phyloP scores from a whole-genome alignment of 2,797 vertebrate genomes.

The Tapera naevia region DNA sequence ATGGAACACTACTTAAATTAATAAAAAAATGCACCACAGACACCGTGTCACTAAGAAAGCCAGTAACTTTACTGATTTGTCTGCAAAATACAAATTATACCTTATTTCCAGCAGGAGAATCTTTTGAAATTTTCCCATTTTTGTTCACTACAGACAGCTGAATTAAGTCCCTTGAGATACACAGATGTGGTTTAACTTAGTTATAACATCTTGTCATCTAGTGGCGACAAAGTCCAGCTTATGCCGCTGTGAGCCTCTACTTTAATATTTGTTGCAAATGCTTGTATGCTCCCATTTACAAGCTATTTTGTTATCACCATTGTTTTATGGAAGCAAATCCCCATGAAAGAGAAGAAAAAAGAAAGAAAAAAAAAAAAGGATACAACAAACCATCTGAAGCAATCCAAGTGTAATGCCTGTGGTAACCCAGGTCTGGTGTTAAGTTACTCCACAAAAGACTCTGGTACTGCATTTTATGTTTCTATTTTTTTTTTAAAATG shows the following conservation, averaged over 20 bases:
- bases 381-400: slow-evolving; percentile 89
- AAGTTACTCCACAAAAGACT: slow-evolving; percentile 67
- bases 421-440: slow-evolving; percentile 68
- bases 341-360: slow-evolving; percentile 74
- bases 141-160: slow-evolving; percentile 97
- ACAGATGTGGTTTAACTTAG: slow-evolving; percentile 95
- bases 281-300: slow-evolving; percentile 88
- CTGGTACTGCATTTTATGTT: slow-evolving; percentile 55
- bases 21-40: slow-evolving; percentile 82
- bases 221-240: slow-evolving; percentile 99
- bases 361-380: slow-evolving; percentile 75
- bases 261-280: slow-evolving; percentile 86
- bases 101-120: slow-evolving; percentile 95
- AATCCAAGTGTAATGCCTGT: slow-evolving; percentile 85
- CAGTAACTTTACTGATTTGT: slow-evolving; percentile 99
- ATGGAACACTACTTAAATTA: slow-evolving; percentile 33
- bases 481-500: neutral
- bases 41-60: slow-evolving; percentile 96
- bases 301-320: slow-evolving; percentile 89
- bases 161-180: slow-evolving; percentile 98
- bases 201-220: slow-evolving; percentile 95
- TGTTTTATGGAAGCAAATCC: slow-evolving; percentile 81
- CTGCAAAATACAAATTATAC: slow-evolving; percentile 99
- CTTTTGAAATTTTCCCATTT: slow-evolving; percentile 88
- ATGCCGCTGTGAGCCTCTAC: slow-evolving; percentile 97